phyloP scores from a whole-genome alignment of 2,888 invertebrate species.

The Sarcophaga caerulescens region DNA sequence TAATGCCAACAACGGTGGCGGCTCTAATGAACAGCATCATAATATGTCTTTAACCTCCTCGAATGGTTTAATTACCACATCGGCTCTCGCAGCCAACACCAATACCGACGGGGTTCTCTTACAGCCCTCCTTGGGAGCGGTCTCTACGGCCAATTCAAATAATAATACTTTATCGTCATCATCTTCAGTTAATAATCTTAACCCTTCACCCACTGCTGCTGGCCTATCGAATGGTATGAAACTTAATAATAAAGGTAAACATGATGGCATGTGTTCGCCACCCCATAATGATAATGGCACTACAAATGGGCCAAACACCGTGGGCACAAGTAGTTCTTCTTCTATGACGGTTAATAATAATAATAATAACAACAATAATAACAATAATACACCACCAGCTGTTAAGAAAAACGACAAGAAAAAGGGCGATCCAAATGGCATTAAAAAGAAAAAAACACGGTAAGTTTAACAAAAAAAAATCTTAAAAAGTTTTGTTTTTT shows the following conservation, averaged over 20 bases:
- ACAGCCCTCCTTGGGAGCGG: constrained; percentile 68
- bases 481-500: no score
- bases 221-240: constrained; percentile 61
- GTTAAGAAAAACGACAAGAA: constrained; percentile 89
- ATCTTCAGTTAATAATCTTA: constrained; percentile 53
- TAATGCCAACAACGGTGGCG: constrained; percentile 58
- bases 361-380: constrained; percentile 31
- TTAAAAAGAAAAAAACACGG: constrained; percentile 96
- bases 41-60: constrained; percentile 66
- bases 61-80: constrained; percentile 61
- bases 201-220: constrained; percentile 57
- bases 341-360: constrained; percentile 60
- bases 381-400: constrained; percentile 76
- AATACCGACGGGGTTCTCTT: constrained; percentile 68
- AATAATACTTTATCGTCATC: constrained; percentile 47
- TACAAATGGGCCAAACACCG: constrained; percentile 52
- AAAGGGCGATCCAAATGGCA: constrained; percentile 91
- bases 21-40: constrained; percentile 56
- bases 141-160: constrained; percentile 53
- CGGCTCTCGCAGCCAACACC: constrained; percentile 62
- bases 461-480: constrained; percentile 78
- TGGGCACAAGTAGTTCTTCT: constrained; percentile 24
- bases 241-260: constrained; percentile 68
- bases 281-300: constrained; percentile 50
- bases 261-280: constrained; percentile 62